Percentiles rank a stretch among this genome's conserved stretches.
phyloP scores from a whole-genome alignment of 2,888 invertebrate species.

The Timandra comae region DNA sequence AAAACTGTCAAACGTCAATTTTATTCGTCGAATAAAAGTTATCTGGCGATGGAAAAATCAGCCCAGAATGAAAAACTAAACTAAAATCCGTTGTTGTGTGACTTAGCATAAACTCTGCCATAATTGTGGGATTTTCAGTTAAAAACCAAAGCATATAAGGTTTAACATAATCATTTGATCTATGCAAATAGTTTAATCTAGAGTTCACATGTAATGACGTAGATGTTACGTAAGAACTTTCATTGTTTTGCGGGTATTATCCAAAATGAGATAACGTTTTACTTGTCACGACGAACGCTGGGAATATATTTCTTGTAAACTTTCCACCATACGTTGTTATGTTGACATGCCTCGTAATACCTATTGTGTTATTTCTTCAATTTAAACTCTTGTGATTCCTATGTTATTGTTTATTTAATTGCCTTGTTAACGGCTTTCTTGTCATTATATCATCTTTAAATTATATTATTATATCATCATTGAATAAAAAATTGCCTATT shows the following conservation, averaged over 20 bases:
- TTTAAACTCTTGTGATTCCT: constrained; percentile 14
- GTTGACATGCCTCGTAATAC: constrained; percentile 34
- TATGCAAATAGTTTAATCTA: constrained; percentile 16
- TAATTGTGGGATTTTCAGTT: too few species aligned
- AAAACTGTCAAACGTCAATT: too few species aligned
- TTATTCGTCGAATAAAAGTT: too few species aligned
- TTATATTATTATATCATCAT: too few species aligned
- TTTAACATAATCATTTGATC: constrained; percentile 16
- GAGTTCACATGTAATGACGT: constrained; percentile 13
- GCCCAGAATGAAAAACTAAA: too few species aligned
- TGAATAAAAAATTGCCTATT: too few species aligned
- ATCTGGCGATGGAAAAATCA: too few species aligned
- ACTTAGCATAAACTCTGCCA: not conserved
- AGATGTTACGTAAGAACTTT: constrained; percentile 27
- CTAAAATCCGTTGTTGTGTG: not conserved
- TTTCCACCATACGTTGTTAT: constrained; percentile 44
- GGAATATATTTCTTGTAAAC: constrained; percentile 51
- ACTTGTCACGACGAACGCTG: constrained; percentile 51
- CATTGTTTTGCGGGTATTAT: constrained; percentile 56
- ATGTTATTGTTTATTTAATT: constrained; percentile 9
- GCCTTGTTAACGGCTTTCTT: constrained; percentile 9
- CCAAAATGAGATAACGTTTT: constrained; percentile 60
- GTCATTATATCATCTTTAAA: not conserved
- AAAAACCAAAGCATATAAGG: not conserved
- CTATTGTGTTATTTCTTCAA: constrained; percentile 30